Conservation (phyloP, 2,797 vertebrate species). For the Manis javanica region DNA sequence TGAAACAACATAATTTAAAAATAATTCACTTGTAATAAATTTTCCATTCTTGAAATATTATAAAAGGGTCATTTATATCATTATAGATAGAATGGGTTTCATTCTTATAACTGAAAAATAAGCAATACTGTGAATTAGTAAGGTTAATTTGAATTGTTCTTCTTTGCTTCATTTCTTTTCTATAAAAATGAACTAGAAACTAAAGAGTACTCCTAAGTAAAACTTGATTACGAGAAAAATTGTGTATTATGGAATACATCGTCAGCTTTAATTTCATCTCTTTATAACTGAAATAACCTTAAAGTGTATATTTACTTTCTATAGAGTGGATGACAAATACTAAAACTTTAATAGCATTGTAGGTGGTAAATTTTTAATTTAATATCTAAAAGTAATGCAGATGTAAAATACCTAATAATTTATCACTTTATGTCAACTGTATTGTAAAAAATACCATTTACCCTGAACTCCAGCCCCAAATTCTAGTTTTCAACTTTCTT, state of each 20-base stretch:
- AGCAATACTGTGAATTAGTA: not conserved
- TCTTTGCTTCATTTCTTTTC: not conserved
- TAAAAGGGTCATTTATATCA: not conserved
- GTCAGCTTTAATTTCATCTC: not conserved
- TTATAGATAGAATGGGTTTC: not conserved
- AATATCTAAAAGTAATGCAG: not conserved
- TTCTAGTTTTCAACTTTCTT: not conserved
- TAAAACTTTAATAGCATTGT: not conserved
- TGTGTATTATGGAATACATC: not conserved
- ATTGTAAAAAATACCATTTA: not conserved
- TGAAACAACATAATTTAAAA: not conserved
- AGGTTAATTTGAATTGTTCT: not conserved
- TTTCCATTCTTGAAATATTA: not conserved
- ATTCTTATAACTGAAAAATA: slow-evolving; percentile 4
- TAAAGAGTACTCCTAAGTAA: not conserved
- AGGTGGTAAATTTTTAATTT: not conserved
- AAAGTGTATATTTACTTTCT: not conserved
- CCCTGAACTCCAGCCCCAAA: not conserved
- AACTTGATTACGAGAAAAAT: not conserved
- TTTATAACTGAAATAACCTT: slow-evolving; percentile 10
- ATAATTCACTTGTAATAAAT: not conserved
- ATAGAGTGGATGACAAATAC: not conserved
- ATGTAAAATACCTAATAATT: not conserved
- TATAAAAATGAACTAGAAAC: not conserved
- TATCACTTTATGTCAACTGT: not conserved